Evolutionary conservation across 1,140 invertebrate species (phyloP).

Genomic region (Drosophila chauvacae): DNA sequence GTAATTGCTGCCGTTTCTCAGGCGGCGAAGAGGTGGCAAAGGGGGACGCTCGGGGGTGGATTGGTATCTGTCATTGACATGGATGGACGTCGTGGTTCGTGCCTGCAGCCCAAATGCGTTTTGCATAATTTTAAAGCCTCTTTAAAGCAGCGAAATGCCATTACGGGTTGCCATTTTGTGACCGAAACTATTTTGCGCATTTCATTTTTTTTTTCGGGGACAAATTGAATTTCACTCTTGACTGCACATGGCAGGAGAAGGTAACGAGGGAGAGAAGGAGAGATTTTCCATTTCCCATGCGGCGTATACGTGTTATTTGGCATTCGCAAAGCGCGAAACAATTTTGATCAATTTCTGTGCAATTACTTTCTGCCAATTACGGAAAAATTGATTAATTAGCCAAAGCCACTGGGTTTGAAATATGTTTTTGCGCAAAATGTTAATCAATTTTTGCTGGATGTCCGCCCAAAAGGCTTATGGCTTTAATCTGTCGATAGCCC

Average conservation of each 20-base stretch:
- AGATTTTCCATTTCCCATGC: conserved; percentile 19
- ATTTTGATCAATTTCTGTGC: conserved; percentile 40
- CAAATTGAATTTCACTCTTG: conserved; percentile 73
- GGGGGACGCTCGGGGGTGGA: not conserved
- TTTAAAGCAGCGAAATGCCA: conserved; percentile 61
- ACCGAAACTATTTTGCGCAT: conserved; percentile 43
- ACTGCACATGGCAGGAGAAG: not conserved
- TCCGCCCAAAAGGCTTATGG: conserved; percentile 20
- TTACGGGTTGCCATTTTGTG: conserved; percentile 47
- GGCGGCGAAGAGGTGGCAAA: conserved; percentile 1
- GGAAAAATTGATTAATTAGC: conserved; percentile 66
- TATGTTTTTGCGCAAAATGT: conserved; percentile 13
- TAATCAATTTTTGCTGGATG: conserved; percentile 37
- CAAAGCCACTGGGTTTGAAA: conserved; percentile 31
- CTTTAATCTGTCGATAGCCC: conserved; percentile 20
- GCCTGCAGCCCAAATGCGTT: conserved; percentile 71
- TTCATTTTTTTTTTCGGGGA: conserved; percentile 5
- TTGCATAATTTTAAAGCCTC: conserved; percentile 68
- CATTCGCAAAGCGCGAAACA: conserved; percentile 30
- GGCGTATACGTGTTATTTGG: conserved; percentile 71
- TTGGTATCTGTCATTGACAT: conserved; percentile 71
- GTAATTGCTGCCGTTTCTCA: conserved; percentile 32
- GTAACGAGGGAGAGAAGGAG: not conserved
- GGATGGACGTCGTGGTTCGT: conserved; percentile 53
- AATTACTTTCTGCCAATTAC: conserved; percentile 51